Base-by-base conservation (phyloP, 2,113 vertebrate species). In the Megaleporinus macrocephalus region DNA sequence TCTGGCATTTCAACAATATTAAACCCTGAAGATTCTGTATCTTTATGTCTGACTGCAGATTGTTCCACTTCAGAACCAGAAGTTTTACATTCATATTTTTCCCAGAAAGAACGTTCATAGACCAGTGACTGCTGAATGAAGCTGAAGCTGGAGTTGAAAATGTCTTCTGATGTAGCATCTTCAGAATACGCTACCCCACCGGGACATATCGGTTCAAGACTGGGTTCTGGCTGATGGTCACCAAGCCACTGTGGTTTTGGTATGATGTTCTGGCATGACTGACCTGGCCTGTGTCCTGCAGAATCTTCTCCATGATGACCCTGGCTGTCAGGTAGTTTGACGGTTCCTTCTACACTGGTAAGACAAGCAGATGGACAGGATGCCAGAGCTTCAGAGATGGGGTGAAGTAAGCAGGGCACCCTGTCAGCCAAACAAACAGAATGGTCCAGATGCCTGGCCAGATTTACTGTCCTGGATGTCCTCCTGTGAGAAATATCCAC, bases 61-160 rank as follows among this genome's bases (percentile, higher is more conserved):
- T 68, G 87, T 69, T 75, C n/a, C 51, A 33, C 29, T 12, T 74
- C 75, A n/a, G 74, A 53, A 0, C 72, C 75, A n/a, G 74, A 53
- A 0, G 33, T 61, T 71, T 62, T 33, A 20, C 7, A 26, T 44
- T 71, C 49, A 12, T 30, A 29, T 12, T 41, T 59, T 22, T 29
- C 69, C 3, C 69, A 24, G 83, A 85, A 82, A 71, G 88, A 49
- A 36, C 69, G 57, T 15, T 79, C 80, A 41, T 71, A 44, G 70
- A 83, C 86, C 10, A 97, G 86, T 0, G 96, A 97, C 63, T 95
- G 91, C 53, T 89, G 94, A 80, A 98, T 98, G 87, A 98, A 98
- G 87, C 95, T 97, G 77, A 98, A 98, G 87, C 87, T 96, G 62
- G 97, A 98, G 83, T 85, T 92, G 61, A 97, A 97, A 66, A 76